Evolutionary conservation across 2,113 vertebrate species (phyloP).

Genomic region (Smithornis capensis): DNA sequence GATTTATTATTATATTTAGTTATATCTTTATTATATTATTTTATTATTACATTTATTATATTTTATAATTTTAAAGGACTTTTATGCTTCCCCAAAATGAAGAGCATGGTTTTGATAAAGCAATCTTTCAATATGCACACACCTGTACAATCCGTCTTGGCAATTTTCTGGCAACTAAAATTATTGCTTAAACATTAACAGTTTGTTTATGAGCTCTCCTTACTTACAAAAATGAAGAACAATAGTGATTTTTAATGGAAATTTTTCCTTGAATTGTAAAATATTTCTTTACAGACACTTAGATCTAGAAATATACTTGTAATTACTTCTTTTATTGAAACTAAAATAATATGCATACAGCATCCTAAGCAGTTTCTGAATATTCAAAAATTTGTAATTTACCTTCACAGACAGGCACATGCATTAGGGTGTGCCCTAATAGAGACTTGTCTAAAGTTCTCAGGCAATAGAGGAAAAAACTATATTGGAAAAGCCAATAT

Average conservation of each 20-base stretch:
- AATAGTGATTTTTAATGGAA: neutral
- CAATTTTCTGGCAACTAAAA: neutral
- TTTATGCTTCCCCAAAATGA: neutral
- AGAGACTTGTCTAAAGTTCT: neutral
- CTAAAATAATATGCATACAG: neutral
- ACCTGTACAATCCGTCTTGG: neutral
- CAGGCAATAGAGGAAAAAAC: neutral
- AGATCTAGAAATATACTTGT: neutral
- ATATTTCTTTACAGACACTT: neutral
- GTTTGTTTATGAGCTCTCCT: neutral
- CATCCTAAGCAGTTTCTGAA: neutral
- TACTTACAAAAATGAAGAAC: neutral
- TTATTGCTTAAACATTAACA: neutral
- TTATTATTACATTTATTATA: too few species aligned
- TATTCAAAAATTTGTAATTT: neutral
- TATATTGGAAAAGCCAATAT: neutral
- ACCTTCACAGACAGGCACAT: neutral
- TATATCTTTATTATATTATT: too few species aligned
- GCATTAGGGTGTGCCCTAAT: neutral
- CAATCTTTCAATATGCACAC: neutral
- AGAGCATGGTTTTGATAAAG: neutral
- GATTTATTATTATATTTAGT: too few species aligned
- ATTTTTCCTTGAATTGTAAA: neutral
- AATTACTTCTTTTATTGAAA: neutral
- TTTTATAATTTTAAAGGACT: neutral